These are phyloP conservation scores for Erpetoichthys calabaricus DNA, from an alignment of 2,797 vertebrate genomes.

Conservation along the genomic window DNA sequence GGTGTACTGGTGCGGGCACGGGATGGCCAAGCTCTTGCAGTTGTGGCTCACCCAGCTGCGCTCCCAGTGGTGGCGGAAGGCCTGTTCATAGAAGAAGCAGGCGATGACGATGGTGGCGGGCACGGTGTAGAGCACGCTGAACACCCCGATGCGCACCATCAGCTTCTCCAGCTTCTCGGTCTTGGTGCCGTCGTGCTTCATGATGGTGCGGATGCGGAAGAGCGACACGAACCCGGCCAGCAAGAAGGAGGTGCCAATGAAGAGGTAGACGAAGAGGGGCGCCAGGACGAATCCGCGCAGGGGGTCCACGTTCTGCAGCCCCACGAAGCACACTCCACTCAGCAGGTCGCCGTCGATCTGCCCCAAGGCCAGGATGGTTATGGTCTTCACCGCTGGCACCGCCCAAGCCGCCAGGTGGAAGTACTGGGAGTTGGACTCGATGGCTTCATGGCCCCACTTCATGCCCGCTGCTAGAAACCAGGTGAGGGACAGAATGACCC, in stretches of 20 bases:
- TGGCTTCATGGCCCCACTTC: conserved; percentile 96
- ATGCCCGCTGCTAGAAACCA: conserved; percentile 94
- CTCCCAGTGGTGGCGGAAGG: conserved; percentile 88
- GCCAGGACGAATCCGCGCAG: conserved; percentile 84
- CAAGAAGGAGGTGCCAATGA: conserved; percentile 89
- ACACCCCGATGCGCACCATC: conserved; percentile 92
- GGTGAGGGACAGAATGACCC: conserved; percentile 91
- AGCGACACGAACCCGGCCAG: conserved; percentile 89
- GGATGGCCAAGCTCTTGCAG: conserved; percentile 84
- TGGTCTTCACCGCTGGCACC: conserved; percentile 84
- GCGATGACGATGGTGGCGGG: conserved; percentile 92
- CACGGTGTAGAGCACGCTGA: conserved; percentile 91
- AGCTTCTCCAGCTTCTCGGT: conserved; percentile 89
- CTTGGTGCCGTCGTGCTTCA: conserved; percentile 93
- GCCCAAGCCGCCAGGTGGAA: conserved; percentile 94
- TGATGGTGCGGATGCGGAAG: conserved; percentile 92
- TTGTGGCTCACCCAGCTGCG: conserved; percentile 81
- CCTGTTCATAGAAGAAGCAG: conserved; percentile 95
- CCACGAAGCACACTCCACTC: conserved; percentile 88
- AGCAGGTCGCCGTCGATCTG: conserved; percentile 88
- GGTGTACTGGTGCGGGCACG: conserved; percentile 67
- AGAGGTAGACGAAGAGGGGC: conserved; percentile 89
- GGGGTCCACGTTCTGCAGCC: conserved; percentile 77
- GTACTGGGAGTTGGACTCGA: conserved; percentile 91
- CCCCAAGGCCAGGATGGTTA: conserved; percentile 89